A percentile compares a stretch with the other conserved stretches of the same genome.
Evolutionary conservation across 2,888 invertebrate genomes (phyloP).

Genomic region (Abscondita cerata): DNA sequence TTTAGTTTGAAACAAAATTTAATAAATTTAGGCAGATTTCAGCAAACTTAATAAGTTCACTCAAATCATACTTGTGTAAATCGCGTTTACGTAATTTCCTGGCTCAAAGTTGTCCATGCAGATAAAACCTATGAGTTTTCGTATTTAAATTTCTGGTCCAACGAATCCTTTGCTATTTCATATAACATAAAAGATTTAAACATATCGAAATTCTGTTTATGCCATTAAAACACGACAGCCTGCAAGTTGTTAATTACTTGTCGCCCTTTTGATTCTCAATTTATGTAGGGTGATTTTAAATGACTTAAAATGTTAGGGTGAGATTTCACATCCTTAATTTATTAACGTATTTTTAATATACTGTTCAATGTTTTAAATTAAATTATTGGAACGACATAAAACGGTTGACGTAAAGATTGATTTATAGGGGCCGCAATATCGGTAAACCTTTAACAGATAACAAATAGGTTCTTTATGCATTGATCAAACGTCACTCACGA

Average conservation of each 20-base stretch:
- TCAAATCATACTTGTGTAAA: constrained; percentile 24
- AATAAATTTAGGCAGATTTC: constrained; percentile 7
- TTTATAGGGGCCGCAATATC: too few species aligned
- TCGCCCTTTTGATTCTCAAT: constrained; percentile 20
- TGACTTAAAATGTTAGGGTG: constrained; percentile 16
- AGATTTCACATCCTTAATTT: constrained; percentile 17
- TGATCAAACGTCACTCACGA: too few species aligned
- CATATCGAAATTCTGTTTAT: constrained; percentile 14
- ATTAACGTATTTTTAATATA: neutral
- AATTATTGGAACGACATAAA: too few species aligned
- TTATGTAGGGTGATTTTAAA: constrained; percentile 20
- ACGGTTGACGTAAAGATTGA: too few species aligned
- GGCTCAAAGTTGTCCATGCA: constrained; percentile 11
- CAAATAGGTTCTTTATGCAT: too few species aligned
- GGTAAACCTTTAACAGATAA: too few species aligned
- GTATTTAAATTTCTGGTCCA: constrained; percentile 6
- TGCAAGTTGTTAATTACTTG: constrained; percentile 21
- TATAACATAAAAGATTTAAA: constrained; percentile 7
- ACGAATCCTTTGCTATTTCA: neutral
- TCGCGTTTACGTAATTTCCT: constrained; percentile 19
- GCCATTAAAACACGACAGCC: constrained; percentile 11
- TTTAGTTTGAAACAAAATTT: too few species aligned
- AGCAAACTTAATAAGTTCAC: constrained; percentile 30
- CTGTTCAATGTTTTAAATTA: constrained; percentile 4
- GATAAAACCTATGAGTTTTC: constrained; percentile 12